Conservation (phyloP, 2,888 invertebrate genomes). For the Isotomurus palustris region DNA sequence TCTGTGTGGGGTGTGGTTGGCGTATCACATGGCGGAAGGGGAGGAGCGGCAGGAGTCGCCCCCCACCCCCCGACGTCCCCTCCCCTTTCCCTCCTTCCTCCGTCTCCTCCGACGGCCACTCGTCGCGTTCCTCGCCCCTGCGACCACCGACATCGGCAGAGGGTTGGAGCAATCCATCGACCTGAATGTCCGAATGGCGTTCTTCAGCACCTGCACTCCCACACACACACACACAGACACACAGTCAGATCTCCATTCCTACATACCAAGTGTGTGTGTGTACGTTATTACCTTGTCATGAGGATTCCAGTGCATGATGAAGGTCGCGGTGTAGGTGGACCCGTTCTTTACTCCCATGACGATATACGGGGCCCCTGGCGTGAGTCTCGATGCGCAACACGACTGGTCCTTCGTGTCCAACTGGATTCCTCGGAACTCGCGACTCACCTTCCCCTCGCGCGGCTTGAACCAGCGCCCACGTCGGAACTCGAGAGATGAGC, state of each 20-base stretch:
- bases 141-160: constrained; percentile 45
- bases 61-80: constrained; percentile 20
- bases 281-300: constrained; percentile 47
- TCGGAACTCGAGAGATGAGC: constrained; percentile 48
- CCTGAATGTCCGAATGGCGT: constrained; percentile 51
- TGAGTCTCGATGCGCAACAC: constrained; percentile 50
- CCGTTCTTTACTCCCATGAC: constrained; percentile 50
- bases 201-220: constrained; percentile 49
- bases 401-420: constrained; percentile 50
- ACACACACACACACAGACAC: not conserved
- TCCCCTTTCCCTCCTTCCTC: constrained; percentile 28
- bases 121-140: constrained; percentile 18
- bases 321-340: constrained; percentile 49
- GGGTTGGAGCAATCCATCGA: constrained; percentile 52
- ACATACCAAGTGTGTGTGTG: not conserved
- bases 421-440: constrained; percentile 48
- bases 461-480: constrained; percentile 48
- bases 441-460: constrained; percentile 45
- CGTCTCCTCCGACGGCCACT: constrained; percentile 30
- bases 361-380: constrained; percentile 49
- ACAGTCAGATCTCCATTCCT: not conserved
- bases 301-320: constrained; percentile 52
- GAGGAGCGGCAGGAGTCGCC: not conserved
- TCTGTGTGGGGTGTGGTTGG: too few relatives aligned
- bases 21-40: not conserved